phyloP scores from a whole-genome alignment of 2,797 vertebrate genomes.

The Sebastes trivittatus region DNA sequence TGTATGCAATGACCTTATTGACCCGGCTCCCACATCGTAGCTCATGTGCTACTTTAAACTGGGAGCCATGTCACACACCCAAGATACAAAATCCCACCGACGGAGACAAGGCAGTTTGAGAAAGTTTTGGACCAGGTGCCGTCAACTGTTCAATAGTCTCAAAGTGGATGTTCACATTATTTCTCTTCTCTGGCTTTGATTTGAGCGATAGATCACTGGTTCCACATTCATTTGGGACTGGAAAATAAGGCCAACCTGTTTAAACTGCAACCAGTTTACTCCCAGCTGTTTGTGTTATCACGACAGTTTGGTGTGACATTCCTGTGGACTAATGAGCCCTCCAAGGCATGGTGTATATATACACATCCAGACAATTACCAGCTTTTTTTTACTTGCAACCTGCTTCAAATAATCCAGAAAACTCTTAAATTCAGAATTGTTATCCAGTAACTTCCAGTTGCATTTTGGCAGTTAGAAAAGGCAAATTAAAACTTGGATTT shows the following conservation, averaged over 20 bases:
- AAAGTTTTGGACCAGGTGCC: background rate
- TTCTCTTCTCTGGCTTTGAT: conserved; percentile 17
- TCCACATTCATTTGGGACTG: conserved; percentile 44
- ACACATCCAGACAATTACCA: conserved; percentile 26
- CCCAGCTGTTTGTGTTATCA: conserved; percentile 18
- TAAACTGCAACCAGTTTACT: conserved; percentile 12
- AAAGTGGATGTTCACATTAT: background rate
- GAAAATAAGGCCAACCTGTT: conserved; percentile 43
- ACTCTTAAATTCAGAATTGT: conserved; percentile 3
- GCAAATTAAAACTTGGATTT: conserved; percentile 37
- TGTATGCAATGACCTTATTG: conserved; percentile 48
- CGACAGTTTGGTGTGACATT: conserved; percentile 25
- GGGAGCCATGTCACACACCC: conserved; percentile 3
- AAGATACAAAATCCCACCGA: conserved; percentile 14
- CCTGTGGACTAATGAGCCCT: conserved; percentile 37
- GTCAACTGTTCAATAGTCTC: conserved; percentile 1
- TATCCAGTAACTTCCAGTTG: conserved; percentile 13
- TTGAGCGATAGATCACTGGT: background rate
- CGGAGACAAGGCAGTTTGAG: conserved; percentile 22
- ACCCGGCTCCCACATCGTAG: conserved; percentile 5
- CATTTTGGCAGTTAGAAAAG: conserved; percentile 57
- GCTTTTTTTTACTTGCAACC: conserved; percentile 12
- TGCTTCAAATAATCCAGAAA: background rate
- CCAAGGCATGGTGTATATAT: conserved; percentile 3
- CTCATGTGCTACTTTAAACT: background rate